phyloP scores from a whole-genome alignment of 2,797 vertebrate genomes.

The Hozukius guyotensis region DNA sequence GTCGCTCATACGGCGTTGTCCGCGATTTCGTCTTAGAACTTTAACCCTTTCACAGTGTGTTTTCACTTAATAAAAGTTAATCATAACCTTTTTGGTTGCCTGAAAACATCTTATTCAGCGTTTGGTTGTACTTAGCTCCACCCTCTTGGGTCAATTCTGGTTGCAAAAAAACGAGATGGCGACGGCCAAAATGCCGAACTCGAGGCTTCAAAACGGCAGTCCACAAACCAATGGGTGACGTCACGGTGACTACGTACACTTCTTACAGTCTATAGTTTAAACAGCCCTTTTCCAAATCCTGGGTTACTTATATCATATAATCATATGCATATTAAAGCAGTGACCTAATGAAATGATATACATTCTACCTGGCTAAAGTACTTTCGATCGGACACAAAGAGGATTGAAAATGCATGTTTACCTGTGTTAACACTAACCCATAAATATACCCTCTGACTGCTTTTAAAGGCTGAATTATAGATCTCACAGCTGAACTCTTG shows the following conservation, averaged over 20 bases:
- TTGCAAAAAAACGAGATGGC: too few relatives aligned
- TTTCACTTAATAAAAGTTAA: too few relatives aligned
- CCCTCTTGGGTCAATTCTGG: too few relatives aligned
- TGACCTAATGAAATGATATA: background rate
- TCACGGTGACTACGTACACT: accelerated
- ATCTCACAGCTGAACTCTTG: constrained; percentile 1
- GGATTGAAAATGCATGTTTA: background rate
- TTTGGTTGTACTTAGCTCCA: too few relatives aligned
- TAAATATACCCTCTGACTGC: background rate
- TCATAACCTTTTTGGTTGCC: too few relatives aligned
- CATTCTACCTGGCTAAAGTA: background rate
- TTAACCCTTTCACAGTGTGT: too few relatives aligned
- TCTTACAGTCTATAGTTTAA: background rate
- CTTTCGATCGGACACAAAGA: background rate
- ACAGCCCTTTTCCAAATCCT: background rate
- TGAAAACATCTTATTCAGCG: too few relatives aligned
- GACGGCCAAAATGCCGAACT: too few relatives aligned
- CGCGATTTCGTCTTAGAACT: too few relatives aligned
- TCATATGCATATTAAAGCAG: background rate
- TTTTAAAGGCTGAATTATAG: background rate
- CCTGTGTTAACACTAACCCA: background rate
- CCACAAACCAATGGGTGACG: too few relatives aligned
- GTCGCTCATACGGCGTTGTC: too few relatives aligned
- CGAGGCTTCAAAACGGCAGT: too few relatives aligned
- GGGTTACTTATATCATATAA: background rate